Conservation (phyloP, 2,888 invertebrate genomes). For the Thalpophila matura region DNA sequence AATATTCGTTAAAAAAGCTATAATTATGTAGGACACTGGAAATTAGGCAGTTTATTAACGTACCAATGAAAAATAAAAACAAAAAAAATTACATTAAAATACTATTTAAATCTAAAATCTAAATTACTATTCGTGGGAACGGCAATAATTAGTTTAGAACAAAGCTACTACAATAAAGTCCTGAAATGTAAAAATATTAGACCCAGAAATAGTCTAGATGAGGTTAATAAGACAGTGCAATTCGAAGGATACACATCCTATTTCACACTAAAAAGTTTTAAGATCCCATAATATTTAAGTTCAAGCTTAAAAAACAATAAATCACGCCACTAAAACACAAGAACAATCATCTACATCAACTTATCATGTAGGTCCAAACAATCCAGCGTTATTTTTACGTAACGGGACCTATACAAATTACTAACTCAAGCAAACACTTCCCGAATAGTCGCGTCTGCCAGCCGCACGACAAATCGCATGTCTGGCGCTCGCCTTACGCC, state of each 20-base stretch:
- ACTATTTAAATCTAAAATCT: too few relatives aligned
- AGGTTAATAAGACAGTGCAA: too few relatives aligned
- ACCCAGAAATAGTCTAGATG: not conserved
- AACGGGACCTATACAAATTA: too few relatives aligned
- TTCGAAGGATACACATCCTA: not conserved
- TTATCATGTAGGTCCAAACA: too few relatives aligned
- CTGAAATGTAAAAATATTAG: not conserved
- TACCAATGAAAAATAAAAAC: not conserved
- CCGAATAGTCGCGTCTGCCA: not conserved
- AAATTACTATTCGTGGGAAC: too few relatives aligned
- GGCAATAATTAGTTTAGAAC: not conserved
- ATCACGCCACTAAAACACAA: too few relatives aligned
- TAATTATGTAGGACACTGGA: too few relatives aligned
- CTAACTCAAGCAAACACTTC: not conserved
- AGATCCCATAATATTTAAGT: not conserved
- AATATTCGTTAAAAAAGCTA: not conserved
- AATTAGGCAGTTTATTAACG: too few relatives aligned
- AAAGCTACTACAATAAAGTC: not conserved
- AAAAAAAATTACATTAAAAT: not conserved
- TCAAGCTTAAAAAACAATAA: not conserved
- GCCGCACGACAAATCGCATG: constrained; percentile 28
- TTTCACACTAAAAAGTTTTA: not conserved
- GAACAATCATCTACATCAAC: not conserved
- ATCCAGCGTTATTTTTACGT: too few relatives aligned
- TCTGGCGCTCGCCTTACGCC: not conserved